Evolutionary conservation across 2,797 vertebrate species (phyloP), one percentile per base, ranked within the genome.

Genomic region (Simalia tracyae): DNA sequence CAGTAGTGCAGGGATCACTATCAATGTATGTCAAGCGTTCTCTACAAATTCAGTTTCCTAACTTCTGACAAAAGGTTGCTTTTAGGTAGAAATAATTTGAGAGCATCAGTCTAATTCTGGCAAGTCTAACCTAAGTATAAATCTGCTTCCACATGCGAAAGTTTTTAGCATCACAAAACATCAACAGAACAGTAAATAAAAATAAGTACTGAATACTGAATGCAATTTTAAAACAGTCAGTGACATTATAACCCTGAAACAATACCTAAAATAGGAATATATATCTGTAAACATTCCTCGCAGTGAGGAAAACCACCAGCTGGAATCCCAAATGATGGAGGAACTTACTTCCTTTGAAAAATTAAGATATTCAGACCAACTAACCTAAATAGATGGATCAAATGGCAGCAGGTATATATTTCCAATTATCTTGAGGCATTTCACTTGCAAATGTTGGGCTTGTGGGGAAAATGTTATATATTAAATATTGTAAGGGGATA

Each of bases 171-270:
- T 15, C 24, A n/a, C 46, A 9, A 86, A 68, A 56, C 96, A 95
- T 93, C 95, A 95, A 95, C 94, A 89, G 31, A 97, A 95, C 94
- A 95, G 94, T 95, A 97, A 97, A 97, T 90, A 92, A 97, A 97
- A 97, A 97, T 96, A 97, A 81, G 96, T 96, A 95, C 96, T 96
- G 96, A 96, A 97, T 96, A 95, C 36, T 86, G 92, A 94, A 93
- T 93, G 94, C 95, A 95, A 96, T 94, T 96, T 42, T 93, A 92
- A 91, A 90, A 56, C 57, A 95, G 94, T 91, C 66, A 92, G 60
- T 89, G 96, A 97, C 94, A 93, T 76, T 1, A 93, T 96, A 96
- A 96, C 95, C 93, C 94, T 95, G 94, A 96, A 97, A 95, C 93
- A 96, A 95, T 81, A 92, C 64, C 90, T 60, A 88, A 92, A 72